Evolutionary conservation across 2,888 invertebrate species (phyloP), one percentile per base, ranked within the genome.

Genomic region (Cosmopolites sordidus): DNA sequence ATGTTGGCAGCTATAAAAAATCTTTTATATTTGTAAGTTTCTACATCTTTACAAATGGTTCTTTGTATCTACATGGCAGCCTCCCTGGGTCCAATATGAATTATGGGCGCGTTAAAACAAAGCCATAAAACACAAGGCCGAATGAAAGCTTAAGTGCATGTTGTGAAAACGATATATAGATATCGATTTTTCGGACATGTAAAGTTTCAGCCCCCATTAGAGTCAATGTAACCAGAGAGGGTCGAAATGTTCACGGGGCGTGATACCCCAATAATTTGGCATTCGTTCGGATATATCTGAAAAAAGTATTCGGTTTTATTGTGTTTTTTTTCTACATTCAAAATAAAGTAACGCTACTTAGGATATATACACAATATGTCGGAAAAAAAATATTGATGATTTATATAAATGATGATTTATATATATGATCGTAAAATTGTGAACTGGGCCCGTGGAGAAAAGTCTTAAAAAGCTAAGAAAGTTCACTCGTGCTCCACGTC

Each of bases 41-140:
- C 48, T 44, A 54, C 37, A 27, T 49, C 54, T 49, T 54, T 41
- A 49, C 46, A 54, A 54, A 50, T 45, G 54, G 45, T 42, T 41
- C 42, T 49, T 54, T 49, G 54, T 46, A 22, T 22, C 22, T 8
- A 46, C 15, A n/a, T n/a, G 48, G 16, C 45, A 45, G 12, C 41
- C 48, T 49, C 49, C 49, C 54, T 48, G 38, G 45, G 45, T 33
- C 48, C 49, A 17, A 18, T 50, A 49, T 54, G 54, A 54, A 49
- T 42, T 54, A 54, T 49, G 49, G 38, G 18, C 18, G 46, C 49
- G 48, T 54, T 54, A 54, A 54, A 54, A 54, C 54, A 54, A 54
- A 49, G 49, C 54, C 42, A 49, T 54, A 54, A 54, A 49, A 43
- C 38, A 54, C 54, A 48, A 49, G 49, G 54, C 42, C 54, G 49